Base-by-base conservation (phyloP, 2,113 vertebrate species). In the Prolemur simus region DNA sequence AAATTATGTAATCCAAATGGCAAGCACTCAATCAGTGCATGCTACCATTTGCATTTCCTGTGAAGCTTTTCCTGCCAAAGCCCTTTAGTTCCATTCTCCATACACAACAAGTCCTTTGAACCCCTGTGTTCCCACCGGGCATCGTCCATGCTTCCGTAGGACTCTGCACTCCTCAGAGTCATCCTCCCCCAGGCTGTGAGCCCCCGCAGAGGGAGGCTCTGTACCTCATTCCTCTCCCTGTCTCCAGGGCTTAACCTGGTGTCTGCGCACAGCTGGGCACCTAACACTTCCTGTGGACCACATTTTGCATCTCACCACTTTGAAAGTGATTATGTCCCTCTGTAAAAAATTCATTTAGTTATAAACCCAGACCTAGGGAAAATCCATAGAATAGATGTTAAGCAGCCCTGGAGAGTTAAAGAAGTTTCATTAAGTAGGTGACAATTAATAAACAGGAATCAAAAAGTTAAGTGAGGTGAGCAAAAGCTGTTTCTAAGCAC, bases 91-190 rank as follows among this genome's bases (percentile, higher is more conserved):
- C 11, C 58, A 21, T 23, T 54, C 29, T n/a, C 17, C 29, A 20
- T 6, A 7, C 5, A 23, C 25, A 0, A 5, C 47, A 25, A 5
- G 56, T 52, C 56, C 1, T 20, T 32, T 45, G 0, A 20, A 39
- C 27, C 78, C 14, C 39, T 37, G 11, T 21, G 42, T 29, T 37
- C 74, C 58, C 8, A 5, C 45, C 21, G 13, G 20, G 52, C 66
- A 9, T 9, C 2, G 1, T 66, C 76, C 25, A 4, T 17, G n/a
- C 52, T 37, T 20, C 12, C 10, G 21, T 4, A 29, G 89, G 47
- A 25, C n/a, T 32, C 60, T 42, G 8, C 12, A 29, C 39, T 37
- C 64, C 7, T 17, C 58, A 15, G 60, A 37, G 47, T 34, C 10
- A 39, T 10, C 60, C 52, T 91, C 32, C 78, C 17, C 17, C 52